A percentile compares a stretch with the other conserved stretches of the same genome.
Evolutionary conservation across 2,797 vertebrate species (phyloP).

Genomic region (Podargus strigoides): DNA sequence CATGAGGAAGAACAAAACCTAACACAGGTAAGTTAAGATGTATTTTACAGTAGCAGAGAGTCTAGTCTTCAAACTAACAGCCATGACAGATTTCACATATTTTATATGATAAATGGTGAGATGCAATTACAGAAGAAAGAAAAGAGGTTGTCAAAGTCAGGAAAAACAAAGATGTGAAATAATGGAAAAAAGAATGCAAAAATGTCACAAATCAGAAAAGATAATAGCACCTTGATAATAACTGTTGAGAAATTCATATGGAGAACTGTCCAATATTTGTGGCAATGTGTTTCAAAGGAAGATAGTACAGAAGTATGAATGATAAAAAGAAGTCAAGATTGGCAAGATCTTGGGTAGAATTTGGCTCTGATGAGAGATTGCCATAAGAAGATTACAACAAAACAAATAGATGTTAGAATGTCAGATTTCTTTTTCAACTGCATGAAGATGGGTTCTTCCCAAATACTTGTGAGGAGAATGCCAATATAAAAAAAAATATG

Average conservation of each 20-base stretch:
- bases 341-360: neutral
- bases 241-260: neutral
- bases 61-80: neutral
- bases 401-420: neutral
- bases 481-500: neutral
- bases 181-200: neutral
- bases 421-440: neutral
- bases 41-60: neutral
- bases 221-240: neutral
- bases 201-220: neutral
- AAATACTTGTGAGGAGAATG: neutral
- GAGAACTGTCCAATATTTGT: neutral
- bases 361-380: neutral
- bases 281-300: neutral
- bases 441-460: neutral
- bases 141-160: neutral
- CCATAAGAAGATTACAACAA: neutral
- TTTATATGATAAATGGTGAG: neutral
- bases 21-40: neutral
- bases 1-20: neutral
- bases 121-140: neutral
- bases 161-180: neutral
- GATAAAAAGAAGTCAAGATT: neutral
- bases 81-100: neutral
- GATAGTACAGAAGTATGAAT: neutral